A percentile compares a stretch with the other conserved stretches of the same genome.
These are phyloP conservation scores for Muscicapa comitata DNA, from an alignment of 2,797 vertebrate genomes.

Conservation along the genomic window DNA sequence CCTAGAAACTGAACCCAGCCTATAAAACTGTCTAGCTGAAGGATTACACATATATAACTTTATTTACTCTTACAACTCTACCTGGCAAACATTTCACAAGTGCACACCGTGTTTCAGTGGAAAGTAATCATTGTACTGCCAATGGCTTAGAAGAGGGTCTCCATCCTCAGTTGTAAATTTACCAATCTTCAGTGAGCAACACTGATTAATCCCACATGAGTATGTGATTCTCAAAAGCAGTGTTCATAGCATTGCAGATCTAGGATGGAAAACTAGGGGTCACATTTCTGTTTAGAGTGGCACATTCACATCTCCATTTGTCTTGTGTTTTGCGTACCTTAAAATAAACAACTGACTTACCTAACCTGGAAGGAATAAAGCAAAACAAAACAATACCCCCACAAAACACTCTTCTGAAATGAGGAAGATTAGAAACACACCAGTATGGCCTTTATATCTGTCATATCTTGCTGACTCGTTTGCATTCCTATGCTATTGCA, in stretches of 20 bases:
- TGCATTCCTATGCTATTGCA: not conserved
- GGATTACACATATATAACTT: not conserved
- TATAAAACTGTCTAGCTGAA: not conserved
- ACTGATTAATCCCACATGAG: not conserved
- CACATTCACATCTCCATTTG: not conserved
- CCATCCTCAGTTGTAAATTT: not conserved
- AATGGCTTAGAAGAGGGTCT: not conserved
- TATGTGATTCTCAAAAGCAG: not conserved
- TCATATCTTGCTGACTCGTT: slow-evolving; percentile 3
- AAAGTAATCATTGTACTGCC: not conserved
- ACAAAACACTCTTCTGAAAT: not conserved
- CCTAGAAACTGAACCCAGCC: not conserved
- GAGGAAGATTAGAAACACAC: not conserved
- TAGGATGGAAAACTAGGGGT: not conserved
- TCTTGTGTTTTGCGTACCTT: not conserved
- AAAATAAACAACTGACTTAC: not conserved
- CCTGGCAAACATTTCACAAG: not conserved
- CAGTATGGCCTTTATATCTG: not conserved
- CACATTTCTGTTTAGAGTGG: not conserved
- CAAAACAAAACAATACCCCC: not conserved
- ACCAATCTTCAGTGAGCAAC: not conserved
- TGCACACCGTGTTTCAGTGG: not conserved
- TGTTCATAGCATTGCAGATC: not conserved
- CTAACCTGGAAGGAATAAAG: not conserved
- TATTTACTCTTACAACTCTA: not conserved